Base-by-base conservation (phyloP, 2,888 invertebrate genomes). In the Heteropelma amictum region DNA sequence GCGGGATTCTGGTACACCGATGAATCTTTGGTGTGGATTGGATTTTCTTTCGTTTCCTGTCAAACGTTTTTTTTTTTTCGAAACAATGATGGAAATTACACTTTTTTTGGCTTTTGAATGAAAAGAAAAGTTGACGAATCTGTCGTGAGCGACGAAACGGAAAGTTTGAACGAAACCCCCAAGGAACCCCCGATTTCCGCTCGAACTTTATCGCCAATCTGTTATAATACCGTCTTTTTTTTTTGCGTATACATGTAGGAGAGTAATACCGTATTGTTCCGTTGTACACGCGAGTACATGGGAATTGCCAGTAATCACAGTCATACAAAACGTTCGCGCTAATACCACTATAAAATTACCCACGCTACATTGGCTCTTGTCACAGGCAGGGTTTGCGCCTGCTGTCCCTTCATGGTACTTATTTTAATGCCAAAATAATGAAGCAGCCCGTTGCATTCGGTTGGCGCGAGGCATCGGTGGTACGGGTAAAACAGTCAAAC, bases 261-360 rank as follows among this genome's bases (percentile, higher is more conserved):
- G 10, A 61, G 38, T 28, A 26, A 61, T 26, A n/a, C n/a, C n/a
- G 33, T 56, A 38, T 47, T 56, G 45, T 70, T 26, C 40, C 26
- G 26, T 12, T 56, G 53, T 60, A 33, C 23, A 60, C 26, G 51
- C 21, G 14, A 30, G 26, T 40, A 61, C 54, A 23, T 6, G 58
- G 51, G 77, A 83, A 83, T 84, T 78, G 81, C 75, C 80, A 79
- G 80, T 82, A 84, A 83, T 82, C 81, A 79, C 72, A 75, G 65
- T 77, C 78, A 79, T 81, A 79, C 82, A 79, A 79, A 83, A 81
- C 79, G 80, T 19, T 60, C 53, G 79, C 72, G 73, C 80, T 84
- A 84, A 84, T 80, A 78, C 82, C 75, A 77, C 84, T 79, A 80
- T 82, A 83, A 85, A 85, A 84, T 85, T 84, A 83, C 82, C 80